A percentile compares a stretch with the other conserved stretches of the same genome.
Conservation (phyloP, 2,113 vertebrate species). For the Leptodactylus fuscus region DNA sequence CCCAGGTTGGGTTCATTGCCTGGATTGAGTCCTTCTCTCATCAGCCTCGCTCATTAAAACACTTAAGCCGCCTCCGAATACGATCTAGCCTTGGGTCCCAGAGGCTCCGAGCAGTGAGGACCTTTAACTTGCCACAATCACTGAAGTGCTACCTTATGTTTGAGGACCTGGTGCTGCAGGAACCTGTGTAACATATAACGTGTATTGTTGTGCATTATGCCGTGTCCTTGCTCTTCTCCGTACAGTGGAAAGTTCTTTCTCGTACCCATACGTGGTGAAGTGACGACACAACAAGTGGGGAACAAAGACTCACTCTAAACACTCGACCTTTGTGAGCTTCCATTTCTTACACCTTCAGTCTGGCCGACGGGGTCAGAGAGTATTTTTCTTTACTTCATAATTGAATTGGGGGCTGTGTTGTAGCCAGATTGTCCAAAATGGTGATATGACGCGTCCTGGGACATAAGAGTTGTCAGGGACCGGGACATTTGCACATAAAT, state of each 20-base stretch:
- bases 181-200: conserved; percentile 11
- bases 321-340: conserved; percentile 21
- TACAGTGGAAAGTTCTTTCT: conserved; percentile 4
- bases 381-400: background rate
- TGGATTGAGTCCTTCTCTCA: conserved; percentile 65
- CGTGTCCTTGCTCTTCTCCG: background rate
- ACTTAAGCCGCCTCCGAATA: conserved; percentile 60
- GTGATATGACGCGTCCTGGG: background rate
- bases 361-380: background rate
- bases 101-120: conserved; percentile 60
- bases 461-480: background rate
- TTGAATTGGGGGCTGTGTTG: background rate
- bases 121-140: conserved; percentile 62
- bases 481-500: too few relatives aligned
- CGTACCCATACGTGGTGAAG: conserved; percentile 21
- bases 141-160: conserved; percentile 67
- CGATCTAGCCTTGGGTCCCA: conserved; percentile 59
- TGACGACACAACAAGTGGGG: background rate
- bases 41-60: conserved; percentile 64
- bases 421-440: background rate
- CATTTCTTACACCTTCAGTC: background rate
- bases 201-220: background rate
- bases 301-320: conserved; percentile 29
- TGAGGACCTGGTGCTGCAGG: conserved; percentile 63
- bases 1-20: conserved; percentile 61